Base-by-base conservation (phyloP, 2,888 invertebrate species). In the Mongoloraphidia duomilia region DNA sequence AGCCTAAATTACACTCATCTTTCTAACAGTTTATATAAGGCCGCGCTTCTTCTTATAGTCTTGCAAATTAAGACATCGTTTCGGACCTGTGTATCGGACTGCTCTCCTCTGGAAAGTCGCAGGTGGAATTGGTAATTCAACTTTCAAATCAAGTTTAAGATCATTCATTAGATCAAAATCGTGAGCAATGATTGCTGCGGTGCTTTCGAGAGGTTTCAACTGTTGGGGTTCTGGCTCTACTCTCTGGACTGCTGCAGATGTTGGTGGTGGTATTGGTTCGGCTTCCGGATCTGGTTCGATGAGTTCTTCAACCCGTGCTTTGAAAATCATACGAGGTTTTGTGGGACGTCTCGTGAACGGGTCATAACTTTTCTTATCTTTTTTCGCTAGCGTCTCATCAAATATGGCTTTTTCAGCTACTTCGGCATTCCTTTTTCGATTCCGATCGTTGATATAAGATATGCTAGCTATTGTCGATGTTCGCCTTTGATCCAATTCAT, bases 161-260 rank as follows among this genome's bases (percentile, higher is more conserved):
- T 96, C 94, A 55, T 97, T 93, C 65, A 84, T 88, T 59, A 94
- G 91, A 61, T 97, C 96, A 69, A 97, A 96, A 69, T 97, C 91
- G 65, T 97, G 97, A 34, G 72, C 73, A 64, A 62, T 65, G 42
- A 36, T 12, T 63, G 63, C 1, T 58, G 57, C 46, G 61, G 57
- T 37, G 58, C 54, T 38, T 53, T 52, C 4, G 13, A 60, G 59
- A 5, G 44, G 49, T 46, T 56, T 55, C 45, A 56, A 54, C 14
- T 53, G 48, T 40, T 60, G 60, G 48, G 67, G 66, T 55, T 65
- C 62, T 2, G 61, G 65, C 49, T 67, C 69, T 0, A 67, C 63
- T n/a, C 65, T 66, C 1, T 63, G 66, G 41, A 69, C 68, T 1
- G 34, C 64, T n/a, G n/a, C n/a, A 57, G 53, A 56, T 13, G 60